Conservation (phyloP, 2,888 invertebrate genomes). For the Cephalotes varians region DNA sequence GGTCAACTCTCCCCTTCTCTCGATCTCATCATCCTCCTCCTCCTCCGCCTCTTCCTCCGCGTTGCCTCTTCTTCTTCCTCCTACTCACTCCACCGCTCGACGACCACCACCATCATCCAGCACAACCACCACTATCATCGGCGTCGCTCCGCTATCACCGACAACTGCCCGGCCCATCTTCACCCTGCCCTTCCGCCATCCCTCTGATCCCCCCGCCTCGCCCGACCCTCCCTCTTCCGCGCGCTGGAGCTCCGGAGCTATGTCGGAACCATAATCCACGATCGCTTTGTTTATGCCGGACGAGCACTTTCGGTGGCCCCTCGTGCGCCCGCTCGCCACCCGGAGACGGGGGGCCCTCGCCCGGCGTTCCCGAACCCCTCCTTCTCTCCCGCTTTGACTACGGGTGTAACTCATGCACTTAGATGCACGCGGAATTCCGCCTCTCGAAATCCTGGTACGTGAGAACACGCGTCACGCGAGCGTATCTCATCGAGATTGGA, state of each 20-base stretch:
- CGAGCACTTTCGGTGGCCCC: slow-evolving; percentile 74
- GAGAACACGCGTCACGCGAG: slow-evolving; percentile 71
- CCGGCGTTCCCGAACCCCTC: slow-evolving; percentile 17
- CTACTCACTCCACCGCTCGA: slow-evolving; percentile 65
- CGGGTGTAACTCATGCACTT: slow-evolving; percentile 71
- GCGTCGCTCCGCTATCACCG: slow-evolving; percentile 60
- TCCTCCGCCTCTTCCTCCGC: slow-evolving; percentile 49
- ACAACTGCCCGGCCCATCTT: slow-evolving; percentile 61
- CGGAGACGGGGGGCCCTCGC: background rate
- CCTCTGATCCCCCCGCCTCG: slow-evolving; percentile 25
- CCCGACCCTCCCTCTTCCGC: slow-evolving; percentile 32
- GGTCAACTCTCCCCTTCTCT: slow-evolving; percentile 84
- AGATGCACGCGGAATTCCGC: slow-evolving; percentile 80
- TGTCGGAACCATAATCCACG: slow-evolving; percentile 62
- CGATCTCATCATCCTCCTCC: slow-evolving; percentile 73
- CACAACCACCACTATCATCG: slow-evolving; percentile 48
- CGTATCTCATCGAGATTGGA: slow-evolving; percentile 11
- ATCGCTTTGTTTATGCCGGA: slow-evolving; percentile 75
- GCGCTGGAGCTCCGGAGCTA: slow-evolving; percentile 36
- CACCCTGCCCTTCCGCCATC: slow-evolving; percentile 62
- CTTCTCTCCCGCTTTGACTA: slow-evolving; percentile 51
- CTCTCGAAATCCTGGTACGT: slow-evolving; percentile 76
- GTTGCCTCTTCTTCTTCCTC: slow-evolving; percentile 63
- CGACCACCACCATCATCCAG: slow-evolving; percentile 34
- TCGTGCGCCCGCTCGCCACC: slow-evolving; percentile 6